Evolutionary conservation across 2,888 invertebrate genomes (phyloP), one percentile per base, ranked within the genome.

Genomic region (Orthosia gothica): DNA sequence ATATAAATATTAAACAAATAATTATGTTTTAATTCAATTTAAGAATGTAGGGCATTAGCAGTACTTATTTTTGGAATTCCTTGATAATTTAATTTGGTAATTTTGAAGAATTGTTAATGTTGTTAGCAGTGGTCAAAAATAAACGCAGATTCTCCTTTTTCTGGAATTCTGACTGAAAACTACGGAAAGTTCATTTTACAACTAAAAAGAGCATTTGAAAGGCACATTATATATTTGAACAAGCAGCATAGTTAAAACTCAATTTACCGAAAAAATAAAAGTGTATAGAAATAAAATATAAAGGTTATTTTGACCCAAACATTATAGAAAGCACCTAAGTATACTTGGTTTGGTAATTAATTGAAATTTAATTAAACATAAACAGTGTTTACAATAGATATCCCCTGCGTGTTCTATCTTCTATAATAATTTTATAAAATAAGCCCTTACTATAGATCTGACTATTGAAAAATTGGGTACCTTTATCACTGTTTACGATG

Each of bases 321-420:
- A 40, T 65, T 68, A 58, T 59, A 50, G 20, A 49, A n/a, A 62
- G 40, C 26, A 58, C 54, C 67, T 67, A 69, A 75, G 64, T 66
- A 72, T 85, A 85, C 78, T 85, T 74, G 64, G 26, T 1, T 20
- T 68, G 50, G 61, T 52, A 68, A 67, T 58, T 69, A 54, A 62
- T 62, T 68, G 49, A 83, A 76, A 76, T 79, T 83, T 76, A 69
- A 73, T 74, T 26, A 26, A 26, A 26, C 3, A 26, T 74, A n/a
- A 75, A 71, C 59, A 23, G 50, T 86, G 84, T 83, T 83, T 77
- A 67, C 77, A 69, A 67, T 70, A 74, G 67, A 71, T 74, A 76
- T 70, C 75, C 75, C 61, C 26, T 74, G 65, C 83, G 83, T 83
- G 83, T 85, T 79, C 70, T 85, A 82, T 84, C 83, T 84, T 57